Evolutionary conservation across 2,888 invertebrate genomes (phyloP), one percentile per base, ranked within the genome.

Genomic region (Labia minor): DNA sequence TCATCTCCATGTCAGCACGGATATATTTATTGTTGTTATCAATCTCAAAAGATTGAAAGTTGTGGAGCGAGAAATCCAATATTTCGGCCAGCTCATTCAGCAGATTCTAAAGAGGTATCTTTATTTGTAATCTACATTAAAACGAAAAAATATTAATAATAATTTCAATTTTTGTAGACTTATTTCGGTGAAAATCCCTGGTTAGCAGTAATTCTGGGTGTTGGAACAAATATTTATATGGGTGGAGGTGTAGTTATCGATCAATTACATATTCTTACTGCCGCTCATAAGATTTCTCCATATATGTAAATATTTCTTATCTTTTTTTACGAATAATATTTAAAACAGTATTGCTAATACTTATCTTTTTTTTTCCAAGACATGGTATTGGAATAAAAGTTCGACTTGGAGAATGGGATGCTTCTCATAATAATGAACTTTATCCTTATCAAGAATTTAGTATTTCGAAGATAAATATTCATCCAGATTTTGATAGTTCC

Each of bases 321-420:
- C n/a, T n/a, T n/a, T n/a, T n/a, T n/a, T 63, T 18, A 14, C 65
- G 49, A 63, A 16, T 21, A 21, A 33, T 63, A 64, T 16, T 68
- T 21, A 11, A 66, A 66, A 2, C 21, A 37, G 18, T 33, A 33
- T n/a, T n/a, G n/a, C n/a, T n/a, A n/a, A n/a, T n/a, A 62, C 62
- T 49, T 63, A 26, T 14, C 62, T 65, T 68, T 66, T 61, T 62
- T 66, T 1, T 67, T 70, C 65, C 6, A 63, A 76, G 75, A 19
- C 72, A 71, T 64, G 70, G 72, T 4, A 63, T 11, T 21, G 72
- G 77, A 14, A 79, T 88, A 19, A 87, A 87, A 75, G 83, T 88
- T 1, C 83, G 90, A 21, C 76, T 90, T 1, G 90, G 90, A 0
- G 90, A 89, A 74, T 89, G 89, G 88, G 85, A 90, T 75, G 86